These are phyloP conservation scores for Himalopsyche japonica DNA, from an alignment of 2,888 invertebrate species.

Conservation along the genomic window DNA sequence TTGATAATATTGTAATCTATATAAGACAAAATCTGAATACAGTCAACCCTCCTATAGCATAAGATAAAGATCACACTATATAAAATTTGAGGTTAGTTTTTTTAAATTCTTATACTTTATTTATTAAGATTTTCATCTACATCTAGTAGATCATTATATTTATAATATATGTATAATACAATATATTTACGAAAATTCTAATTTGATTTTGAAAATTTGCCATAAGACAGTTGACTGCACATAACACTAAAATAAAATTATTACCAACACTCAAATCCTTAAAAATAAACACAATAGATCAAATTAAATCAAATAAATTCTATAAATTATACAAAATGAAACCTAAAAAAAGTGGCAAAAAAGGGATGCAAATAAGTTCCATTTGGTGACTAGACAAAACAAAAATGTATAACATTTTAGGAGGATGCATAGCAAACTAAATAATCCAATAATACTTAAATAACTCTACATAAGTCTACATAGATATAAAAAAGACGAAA, in stretches of 20 bases:
- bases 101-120: too few species aligned
- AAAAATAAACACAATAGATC: background rate
- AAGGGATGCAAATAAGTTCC: background rate
- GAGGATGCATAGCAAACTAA: background rate
- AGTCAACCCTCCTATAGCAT: too few species aligned
- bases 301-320: background rate
- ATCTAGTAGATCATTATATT: too few species aligned
- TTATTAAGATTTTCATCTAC: too few species aligned
- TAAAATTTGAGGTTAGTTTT: too few species aligned
- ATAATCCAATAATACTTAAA: background rate
- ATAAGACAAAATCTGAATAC: too few species aligned
- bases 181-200: too few species aligned
- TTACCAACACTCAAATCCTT: background rate
- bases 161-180: too few species aligned
- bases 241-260: background rate
- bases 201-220: too few species aligned
- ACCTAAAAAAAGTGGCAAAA: background rate
- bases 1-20: too few species aligned
- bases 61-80: too few species aligned
- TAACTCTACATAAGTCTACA: background rate
- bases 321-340: background rate
- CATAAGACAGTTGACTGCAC: too few species aligned
- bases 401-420: background rate
- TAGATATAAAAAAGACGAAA: background rate
- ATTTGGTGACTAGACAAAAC: background rate